Base-by-base conservation (phyloP, 2,888 invertebrate species). In the Neocrepidodera transversa region DNA sequence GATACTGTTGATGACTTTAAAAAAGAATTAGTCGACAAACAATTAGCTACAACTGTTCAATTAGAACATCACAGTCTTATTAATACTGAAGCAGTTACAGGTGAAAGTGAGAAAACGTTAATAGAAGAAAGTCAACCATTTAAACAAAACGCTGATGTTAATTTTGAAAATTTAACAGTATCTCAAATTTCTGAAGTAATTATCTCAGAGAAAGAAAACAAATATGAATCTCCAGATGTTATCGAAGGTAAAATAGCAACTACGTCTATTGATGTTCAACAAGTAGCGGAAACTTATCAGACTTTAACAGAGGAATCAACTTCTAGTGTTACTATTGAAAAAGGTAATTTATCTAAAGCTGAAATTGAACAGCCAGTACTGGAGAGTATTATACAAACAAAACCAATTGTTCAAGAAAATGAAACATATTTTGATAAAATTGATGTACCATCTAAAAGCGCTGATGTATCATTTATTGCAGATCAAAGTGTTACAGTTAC, bases 41-140 rank as follows among this genome's bases (percentile, higher is more conserved):
- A 74, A 16, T 80, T 76, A 48, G 87, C 87, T 2, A 77, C 72
- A n/a, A 56, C 83, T 20, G 81, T 82, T 58, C 84, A 84, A 65
- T 78, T 84, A 43, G 79, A 83, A 32, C 76, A 82, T 55, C 83
- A 84, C 72, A 83, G 85, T 70, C 62, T 88, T 23, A 72, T 83
- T 18, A 79, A 82, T 36, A 82, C 81, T 40, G 84, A 86, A 69
- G 81, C 84, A 11, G 78, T 83, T 62, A 74, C 74, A 18, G 83
- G 81, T 61, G 89, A 89, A 80, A 82, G 81, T 62, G 89, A 89
- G 81, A 78, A 73, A 45, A 72, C 81, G 57, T 67, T 82, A 36
- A 78, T 79, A 52, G 79, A 81, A 40, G 81, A 82, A 76, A 72
- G 82, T 2, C 68, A 80, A 59, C 74, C 81, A 11, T 80, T 78